Conservation (phyloP, 53 echinoderm and acorn worm genomes). For the Holothuria leucospilota region DNA sequence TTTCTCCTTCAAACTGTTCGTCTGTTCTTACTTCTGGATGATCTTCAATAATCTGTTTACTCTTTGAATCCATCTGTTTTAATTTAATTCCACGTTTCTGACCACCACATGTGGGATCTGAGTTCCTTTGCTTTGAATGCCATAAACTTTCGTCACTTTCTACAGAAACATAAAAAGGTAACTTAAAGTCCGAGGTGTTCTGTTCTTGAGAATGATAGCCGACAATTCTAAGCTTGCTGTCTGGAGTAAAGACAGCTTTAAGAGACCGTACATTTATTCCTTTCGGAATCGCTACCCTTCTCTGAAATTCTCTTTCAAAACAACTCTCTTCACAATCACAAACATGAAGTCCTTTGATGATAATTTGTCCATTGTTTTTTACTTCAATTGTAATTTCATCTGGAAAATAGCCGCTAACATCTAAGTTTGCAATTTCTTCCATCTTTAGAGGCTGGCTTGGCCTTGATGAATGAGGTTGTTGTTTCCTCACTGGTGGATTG, state of each 20-base stretch:
- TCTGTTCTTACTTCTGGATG: neutral
- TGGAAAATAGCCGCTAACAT: conserved; percentile 24
- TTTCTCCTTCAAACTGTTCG: conserved; percentile 8
- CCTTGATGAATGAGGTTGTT: neutral
- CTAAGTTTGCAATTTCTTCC: conserved; percentile 5
- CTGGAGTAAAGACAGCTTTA: neutral
- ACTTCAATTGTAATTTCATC: conserved; percentile 1
- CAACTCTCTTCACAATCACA: conserved; percentile 39
- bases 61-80: conserved; percentile 32
- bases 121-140: neutral
- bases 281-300: neutral
- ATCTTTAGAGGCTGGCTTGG: neutral
- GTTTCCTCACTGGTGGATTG: neutral
- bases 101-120: conserved; percentile 36
- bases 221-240: neutral
- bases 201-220: neutral
- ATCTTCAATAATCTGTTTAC: conserved; percentile 23
- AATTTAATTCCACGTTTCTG: conserved; percentile 38
- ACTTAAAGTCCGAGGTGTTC: neutral
- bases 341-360: conserved; percentile 9
- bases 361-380: neutral
- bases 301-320: conserved; percentile 37
- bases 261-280: neutral
- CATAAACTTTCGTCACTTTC: neutral
- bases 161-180: neutral